phyloP scores from a whole-genome alignment of 1,140 invertebrate species.

The Musca domestica region DNA sequence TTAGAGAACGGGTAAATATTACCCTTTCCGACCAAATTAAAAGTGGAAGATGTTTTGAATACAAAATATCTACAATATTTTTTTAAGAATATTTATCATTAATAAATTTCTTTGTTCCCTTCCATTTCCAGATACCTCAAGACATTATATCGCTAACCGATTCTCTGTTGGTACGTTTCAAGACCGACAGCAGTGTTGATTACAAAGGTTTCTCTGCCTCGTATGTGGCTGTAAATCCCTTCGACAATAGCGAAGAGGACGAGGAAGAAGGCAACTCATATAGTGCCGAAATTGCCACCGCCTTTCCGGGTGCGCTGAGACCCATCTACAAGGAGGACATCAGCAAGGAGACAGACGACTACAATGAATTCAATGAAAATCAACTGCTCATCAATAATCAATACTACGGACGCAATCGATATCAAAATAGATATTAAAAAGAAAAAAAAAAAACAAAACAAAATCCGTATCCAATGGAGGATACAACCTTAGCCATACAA shows the following conservation, averaged over 20 bases:
- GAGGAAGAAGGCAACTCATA: slow-evolving; percentile 49
- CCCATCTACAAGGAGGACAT: slow-evolving; percentile 45
- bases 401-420: slow-evolving; percentile 30
- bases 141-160: slow-evolving; percentile 87
- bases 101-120: too few relatives aligned
- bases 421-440: slow-evolving; percentile 28
- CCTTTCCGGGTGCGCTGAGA: slow-evolving; percentile 48
- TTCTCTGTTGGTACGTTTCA: slow-evolving; percentile 82
- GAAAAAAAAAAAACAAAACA: not conserved
- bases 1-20: too few relatives aligned
- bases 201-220: slow-evolving; percentile 91
- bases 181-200: slow-evolving; percentile 84
- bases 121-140: slow-evolving; percentile 80
- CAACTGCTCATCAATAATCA: slow-evolving; percentile 40
- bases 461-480: not conserved
- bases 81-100: too few relatives aligned
- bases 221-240: slow-evolving; percentile 72
- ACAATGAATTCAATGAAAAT: slow-evolving; percentile 46
- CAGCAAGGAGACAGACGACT: slow-evolving; percentile 41
- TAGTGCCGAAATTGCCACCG: slow-evolving; percentile 47
- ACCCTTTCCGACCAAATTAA: too few relatives aligned
- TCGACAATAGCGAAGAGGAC: slow-evolving; percentile 46
- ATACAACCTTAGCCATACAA: not conserved
- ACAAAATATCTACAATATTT: too few relatives aligned
- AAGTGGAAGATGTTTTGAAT: too few relatives aligned